Conservation (phyloP, 2,113 vertebrate species). For the Meles meles region DNA sequence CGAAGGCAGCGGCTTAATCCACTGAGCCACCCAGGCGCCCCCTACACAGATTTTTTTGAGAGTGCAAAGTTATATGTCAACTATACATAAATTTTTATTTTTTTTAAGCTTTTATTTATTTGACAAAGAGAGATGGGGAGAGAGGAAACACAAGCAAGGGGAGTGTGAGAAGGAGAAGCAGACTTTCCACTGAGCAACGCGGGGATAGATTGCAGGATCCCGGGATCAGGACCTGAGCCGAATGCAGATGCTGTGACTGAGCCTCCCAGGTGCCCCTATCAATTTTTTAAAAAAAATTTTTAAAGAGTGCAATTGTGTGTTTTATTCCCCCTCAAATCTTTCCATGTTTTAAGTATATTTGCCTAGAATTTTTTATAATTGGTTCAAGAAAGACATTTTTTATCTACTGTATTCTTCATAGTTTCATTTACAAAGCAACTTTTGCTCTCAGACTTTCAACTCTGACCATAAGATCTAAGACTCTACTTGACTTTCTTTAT, state of each 20-base stretch:
- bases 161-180: too few species aligned
- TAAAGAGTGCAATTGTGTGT: not conserved
- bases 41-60: not conserved
- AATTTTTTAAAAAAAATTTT: not conserved
- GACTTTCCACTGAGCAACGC: too few species aligned
- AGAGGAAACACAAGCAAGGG: too few species aligned
- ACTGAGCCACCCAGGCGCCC: too few species aligned
- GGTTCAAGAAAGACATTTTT: constrained; percentile 21
- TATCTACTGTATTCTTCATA: not conserved
- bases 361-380: constrained; percentile 27
- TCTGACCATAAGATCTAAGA: not conserved
- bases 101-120: too few species aligned
- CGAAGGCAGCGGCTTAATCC: too few species aligned
- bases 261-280: too few species aligned
- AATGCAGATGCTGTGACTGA: too few species aligned
- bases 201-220: too few species aligned
- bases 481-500: constrained; percentile 27
- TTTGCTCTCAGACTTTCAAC: constrained; percentile 20
- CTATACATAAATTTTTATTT: not conserved
- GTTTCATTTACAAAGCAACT: constrained; percentile 25
- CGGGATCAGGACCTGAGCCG: too few species aligned
- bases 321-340: not conserved
- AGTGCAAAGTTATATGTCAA: not conserved
- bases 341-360: not conserved
- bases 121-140: too few species aligned